Evolutionary conservation across 2,888 invertebrate genomes (phyloP), one percentile per base, ranked within the genome.

Genomic region (Rhyacophila evoluta): DNA sequence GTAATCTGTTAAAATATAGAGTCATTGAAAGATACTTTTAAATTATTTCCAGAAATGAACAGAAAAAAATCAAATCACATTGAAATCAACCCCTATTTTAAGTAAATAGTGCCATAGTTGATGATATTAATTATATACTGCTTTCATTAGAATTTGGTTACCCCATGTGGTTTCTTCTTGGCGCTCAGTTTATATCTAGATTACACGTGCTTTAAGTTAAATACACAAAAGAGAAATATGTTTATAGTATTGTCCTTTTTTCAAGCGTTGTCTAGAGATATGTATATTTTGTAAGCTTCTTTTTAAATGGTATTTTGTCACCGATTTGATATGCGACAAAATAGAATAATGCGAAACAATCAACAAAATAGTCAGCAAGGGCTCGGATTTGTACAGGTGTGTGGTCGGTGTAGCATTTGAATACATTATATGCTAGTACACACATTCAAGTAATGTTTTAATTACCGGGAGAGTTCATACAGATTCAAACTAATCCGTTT

Each of bases 401-500:
- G 41, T 74, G 41, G 74, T 41, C 41, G 41, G 4, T 28, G 74
- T 11, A 10, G 55, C 74, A 41, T 74, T 74, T 74, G 74, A 74
- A 74, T 74, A 74, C 28, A 74, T 74, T 41, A 28, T 27, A 55
- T 55, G 74, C 38, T 41, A 55, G 28, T 55, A 25, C 15, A 55
- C 19, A 55, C 25, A 71, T 71, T 71, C 36, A 38, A 28, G 72
- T 72, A 72, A 72, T 39, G 72, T 38, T 72, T 72, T 72, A 72
- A 72, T 72, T 72, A 71, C 71, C 71, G 71, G 11, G 71, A 29
- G 55, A 55, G 55, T 55, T 55, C 55, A 55, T 55, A 55, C 55
- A 25, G 55, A 55, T 55, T 55, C 36, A 67, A 29, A 74, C 77
- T 69, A 73, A 74, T 77, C 73, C 68, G 19, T 29, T 77, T 67